Base-by-base conservation (phyloP, 37 sponge, comb jelly and placozoan genomes). In the Crambe crambe region DNA sequence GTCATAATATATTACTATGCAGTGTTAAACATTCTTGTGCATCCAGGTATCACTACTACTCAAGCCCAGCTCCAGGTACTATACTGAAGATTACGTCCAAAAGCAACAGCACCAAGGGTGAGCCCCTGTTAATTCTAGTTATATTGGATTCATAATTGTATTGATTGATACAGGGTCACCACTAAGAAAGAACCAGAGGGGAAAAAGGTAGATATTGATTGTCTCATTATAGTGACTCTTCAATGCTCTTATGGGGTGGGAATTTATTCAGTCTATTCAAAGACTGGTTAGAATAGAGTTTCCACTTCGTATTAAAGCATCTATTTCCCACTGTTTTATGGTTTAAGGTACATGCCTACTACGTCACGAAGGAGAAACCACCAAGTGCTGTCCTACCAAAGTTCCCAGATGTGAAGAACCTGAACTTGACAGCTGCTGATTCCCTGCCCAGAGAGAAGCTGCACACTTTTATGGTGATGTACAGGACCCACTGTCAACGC, bases 31-130 rank as follows among this genome's bases (percentile, higher is more conserved):
- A n/a, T n/a, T n/a, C n/a, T n/a, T n/a, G n/a, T n/a, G n/a, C n/a
- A n/a, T n/a, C n/a, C 73, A 97, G 98, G 84, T 97, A 97, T 47
- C 98, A 97, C 68, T 97, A 97, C 75, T 97, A 79, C 82, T 97
- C 85, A 94, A 94, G 68, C 85, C 78, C 23, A 89, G 86, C 1
- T 97, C 98, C 3, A 83, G 63, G 3, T 97, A 97, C 72, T 94
- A 91, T 68, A 83, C 78, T 58, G 37, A 65, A 34, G 84, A 89
- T 4, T 79, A 79, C 31, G 5, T 72, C 10, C 71, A 83, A 51
- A 86, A 79, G 62, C 85, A 79, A 26, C 81, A 79, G 0, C 62
- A 38, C 21, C 68, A 66, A 34, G 81, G 87, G 81, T 80, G 25
- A 56, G 80, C n/a, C 21, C 37, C 39, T 15, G 37, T 5, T 27